A percentile compares a stretch with the other conserved stretches of the same genome.
Conservation (phyloP, 2,888 invertebrate species). For the Nudaria mundana region DNA sequence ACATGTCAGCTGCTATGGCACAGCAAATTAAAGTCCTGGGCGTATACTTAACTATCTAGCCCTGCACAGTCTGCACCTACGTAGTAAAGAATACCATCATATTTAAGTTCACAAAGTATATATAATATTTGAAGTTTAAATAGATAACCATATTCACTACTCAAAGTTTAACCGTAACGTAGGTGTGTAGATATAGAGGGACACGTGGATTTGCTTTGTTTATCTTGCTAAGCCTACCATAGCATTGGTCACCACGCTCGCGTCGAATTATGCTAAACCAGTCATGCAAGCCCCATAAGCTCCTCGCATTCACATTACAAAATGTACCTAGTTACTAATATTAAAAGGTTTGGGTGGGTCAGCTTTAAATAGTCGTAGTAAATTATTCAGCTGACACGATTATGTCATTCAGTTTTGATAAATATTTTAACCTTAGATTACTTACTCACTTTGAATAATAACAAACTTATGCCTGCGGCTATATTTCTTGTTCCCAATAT, state of each 20-base stretch:
- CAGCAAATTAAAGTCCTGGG: no score
- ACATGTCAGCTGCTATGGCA: no score
- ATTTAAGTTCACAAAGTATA: no score
- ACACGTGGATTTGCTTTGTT: conserved; percentile 41
- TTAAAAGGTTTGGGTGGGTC: conserved; percentile 24
- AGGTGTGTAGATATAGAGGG: conserved; percentile 32
- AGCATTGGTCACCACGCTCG: conserved; percentile 56
- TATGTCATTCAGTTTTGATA: conserved; percentile 18
- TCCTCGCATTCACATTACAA: conserved; percentile 14
- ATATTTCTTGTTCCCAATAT: no score
- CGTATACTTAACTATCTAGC: no score
- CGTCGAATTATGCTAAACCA: conserved; percentile 30
- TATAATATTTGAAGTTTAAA: no score
- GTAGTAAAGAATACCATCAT: no score
- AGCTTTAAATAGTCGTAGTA: conserved; percentile 21
- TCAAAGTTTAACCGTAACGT: no score
- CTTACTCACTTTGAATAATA: not conserved
- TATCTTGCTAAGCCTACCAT: conserved; percentile 50
- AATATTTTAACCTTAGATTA: conserved; percentile 7
- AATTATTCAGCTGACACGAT: conserved; percentile 21
- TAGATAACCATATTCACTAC: no score
- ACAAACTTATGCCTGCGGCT: no score
- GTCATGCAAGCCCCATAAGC: conserved; percentile 25
- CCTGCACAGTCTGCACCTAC: no score
- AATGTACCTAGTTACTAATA: no score